Base-by-base conservation (phyloP, 2,888 invertebrate species). In the Selenia dentaria region DNA sequence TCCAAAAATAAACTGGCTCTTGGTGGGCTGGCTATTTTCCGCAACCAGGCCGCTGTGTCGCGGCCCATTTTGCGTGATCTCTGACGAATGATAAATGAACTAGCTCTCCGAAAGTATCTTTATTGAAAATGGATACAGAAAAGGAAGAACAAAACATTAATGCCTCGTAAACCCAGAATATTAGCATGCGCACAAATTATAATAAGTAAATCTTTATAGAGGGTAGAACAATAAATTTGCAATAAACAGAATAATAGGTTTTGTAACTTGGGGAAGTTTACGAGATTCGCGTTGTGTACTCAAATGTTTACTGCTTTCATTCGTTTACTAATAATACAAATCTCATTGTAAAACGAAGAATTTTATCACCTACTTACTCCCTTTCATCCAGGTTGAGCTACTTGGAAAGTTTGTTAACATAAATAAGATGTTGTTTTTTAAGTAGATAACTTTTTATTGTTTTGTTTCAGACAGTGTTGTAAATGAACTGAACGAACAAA, bases 191-290 rank as follows among this genome's bases (percentile, higher is more conserved):
- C n/a, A n/a, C n/a, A 59, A 62, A 64, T 61, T 53, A 59, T 55
- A 67, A 67, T 64, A 57, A 41, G 38, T 50, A 56, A 59, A 57
- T 51, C 57, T 69, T 65, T 65, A 69, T 62, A 49, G 54, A 56
- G 56, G 54, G 55, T 50, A 58, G 51, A 41, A 41, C 42, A 51
- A 62, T 68, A 56, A 59, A 57, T 59, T 56, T 33, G 29, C 33
- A 24, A 45, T 38, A 52, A 59, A 54, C 57, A 51, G 45, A 57
- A 41, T 58, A 59, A 43, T 45, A 47, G 25, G 43, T 44, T 53
- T 62, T 52, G 32, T 37, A 38, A 13, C 37, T 12, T 24, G 34
- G n/a, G n/a, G n/a, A 32, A 22, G 31, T 47, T 47, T 47, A 47
- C 46, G 40, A 36, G 39, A 33, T 16, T 13, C 20, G n/a, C 20